These are phyloP conservation scores for Poecilobothrus nobilitatus DNA, from an alignment of 2,888 invertebrate genomes.

Conservation along the genomic window DNA sequence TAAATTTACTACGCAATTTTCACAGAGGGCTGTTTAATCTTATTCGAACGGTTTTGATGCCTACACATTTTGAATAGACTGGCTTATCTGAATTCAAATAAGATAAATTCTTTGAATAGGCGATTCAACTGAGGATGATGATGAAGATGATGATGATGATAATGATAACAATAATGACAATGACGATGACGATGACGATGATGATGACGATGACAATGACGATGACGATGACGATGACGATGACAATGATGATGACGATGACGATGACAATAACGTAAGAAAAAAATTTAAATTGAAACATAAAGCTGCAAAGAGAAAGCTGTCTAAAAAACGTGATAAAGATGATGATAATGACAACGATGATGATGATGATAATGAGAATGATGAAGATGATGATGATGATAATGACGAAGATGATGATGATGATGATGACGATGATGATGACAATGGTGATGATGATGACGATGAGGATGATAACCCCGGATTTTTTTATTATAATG, in stretches of 20 bases:
- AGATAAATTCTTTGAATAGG: conserved; percentile 26
- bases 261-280: conserved; percentile 31
- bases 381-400: conserved; percentile 41
- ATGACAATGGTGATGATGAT: conserved; percentile 39
- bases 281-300: too few species aligned
- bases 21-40: too few species aligned
- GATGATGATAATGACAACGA: conserved; percentile 42
- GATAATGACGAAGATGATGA: conserved; percentile 27
- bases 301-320: too few species aligned
- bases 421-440: conserved; percentile 27
- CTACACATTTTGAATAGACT: too few species aligned
- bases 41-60: too few species aligned
- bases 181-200: conserved; percentile 37
- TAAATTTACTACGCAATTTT: too few species aligned
- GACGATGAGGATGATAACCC: conserved; percentile 40
- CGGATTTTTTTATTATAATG: neutral
- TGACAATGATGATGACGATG: conserved; percentile 40
- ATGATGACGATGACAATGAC: conserved; percentile 36
- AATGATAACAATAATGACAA: conserved; percentile 39
- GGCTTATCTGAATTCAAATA: neutral
- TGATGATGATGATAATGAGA: conserved; percentile 41
- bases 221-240: conserved; percentile 43
- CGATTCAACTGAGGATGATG: conserved; percentile 38
- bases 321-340: conserved; percentile 27
- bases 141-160: conserved; percentile 43